These are phyloP conservation scores for Emberiza fucata DNA, from an alignment of 2,113 vertebrate species.

Conservation along the genomic window DNA sequence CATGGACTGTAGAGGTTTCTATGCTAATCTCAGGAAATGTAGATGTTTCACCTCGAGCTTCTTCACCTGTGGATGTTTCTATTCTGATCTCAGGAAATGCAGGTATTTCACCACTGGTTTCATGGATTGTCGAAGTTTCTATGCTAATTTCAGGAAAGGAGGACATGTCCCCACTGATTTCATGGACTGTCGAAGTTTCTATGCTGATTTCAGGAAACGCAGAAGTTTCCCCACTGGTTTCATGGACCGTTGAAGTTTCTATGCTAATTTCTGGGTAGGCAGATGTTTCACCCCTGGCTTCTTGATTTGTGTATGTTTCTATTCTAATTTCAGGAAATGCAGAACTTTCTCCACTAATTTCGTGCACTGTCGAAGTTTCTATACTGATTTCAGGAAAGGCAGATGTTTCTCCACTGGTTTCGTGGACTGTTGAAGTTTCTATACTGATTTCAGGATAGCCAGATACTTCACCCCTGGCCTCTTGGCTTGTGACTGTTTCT, in stretches of 20 bases:
- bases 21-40: neutral
- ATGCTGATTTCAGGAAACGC: conserved; percentile 59
- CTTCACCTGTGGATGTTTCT: conserved; percentile 50
- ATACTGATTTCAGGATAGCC: conserved; percentile 66
- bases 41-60: conserved; percentile 57
- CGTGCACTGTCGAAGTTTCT: conserved; percentile 18
- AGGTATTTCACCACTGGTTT: conserved; percentile 34
- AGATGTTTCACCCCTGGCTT: conserved; percentile 22
- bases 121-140: conserved; percentile 31
- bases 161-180: conserved; percentile 61
- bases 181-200: conserved; percentile 27
- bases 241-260: conserved; percentile 34
- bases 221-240: conserved; percentile 44
- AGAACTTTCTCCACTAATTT: conserved; percentile 60
- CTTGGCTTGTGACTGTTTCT: conserved; percentile 25
- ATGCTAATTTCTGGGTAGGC: conserved; percentile 63
- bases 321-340: conserved; percentile 45
- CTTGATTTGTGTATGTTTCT: conserved; percentile 34
- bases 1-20: conserved; percentile 31
- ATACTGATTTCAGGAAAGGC: conserved; percentile 62
- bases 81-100: neutral
- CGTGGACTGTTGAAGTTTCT: conserved; percentile 26
- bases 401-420: conserved; percentile 56
- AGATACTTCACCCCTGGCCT: conserved; percentile 54
- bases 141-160: conserved; percentile 30